Evolutionary conservation across 2,113 vertebrate species (phyloP).

Genomic region (Xerus inauris): DNA sequence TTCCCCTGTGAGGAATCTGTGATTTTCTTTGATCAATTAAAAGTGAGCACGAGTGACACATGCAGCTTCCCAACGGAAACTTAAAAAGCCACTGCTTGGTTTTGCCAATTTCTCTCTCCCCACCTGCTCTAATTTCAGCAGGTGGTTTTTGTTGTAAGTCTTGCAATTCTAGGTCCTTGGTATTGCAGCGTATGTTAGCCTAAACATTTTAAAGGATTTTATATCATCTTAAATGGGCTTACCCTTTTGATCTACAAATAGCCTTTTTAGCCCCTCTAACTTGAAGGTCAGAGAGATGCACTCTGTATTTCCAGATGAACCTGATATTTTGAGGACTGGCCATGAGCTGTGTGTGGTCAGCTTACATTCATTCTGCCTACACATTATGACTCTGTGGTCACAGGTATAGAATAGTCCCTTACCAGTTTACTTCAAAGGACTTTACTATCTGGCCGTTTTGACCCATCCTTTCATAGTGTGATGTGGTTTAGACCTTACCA

Average conservation of each 20-base stretch:
- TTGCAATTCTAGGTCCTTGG: not conserved
- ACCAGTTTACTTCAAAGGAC: conserved; percentile 23
- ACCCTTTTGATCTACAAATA: not conserved
- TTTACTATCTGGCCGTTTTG: conserved; percentile 21
- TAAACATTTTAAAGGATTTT: not conserved
- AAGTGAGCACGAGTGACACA: not conserved
- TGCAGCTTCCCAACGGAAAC: not conserved
- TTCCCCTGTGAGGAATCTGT: not conserved
- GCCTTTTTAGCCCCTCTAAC: not conserved
- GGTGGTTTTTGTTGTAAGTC: not conserved
- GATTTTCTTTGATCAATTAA: not conserved
- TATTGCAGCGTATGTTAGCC: not conserved
- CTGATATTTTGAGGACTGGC: not conserved
- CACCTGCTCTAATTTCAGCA: not conserved
- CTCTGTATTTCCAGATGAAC: not conserved
- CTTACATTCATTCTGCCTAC: not conserved
- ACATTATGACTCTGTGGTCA: not conserved
- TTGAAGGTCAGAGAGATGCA: not conserved
- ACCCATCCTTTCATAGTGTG: not conserved
- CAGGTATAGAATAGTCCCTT: not conserved
- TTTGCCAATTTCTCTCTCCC: not conserved
- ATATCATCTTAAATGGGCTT: not conserved
- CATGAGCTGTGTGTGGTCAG: not conserved
- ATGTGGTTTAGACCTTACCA: not conserved
- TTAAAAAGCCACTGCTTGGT: not conserved